phyloP scores from a whole-genome alignment of 2,113 vertebrate species.

The Geococcyx californianus region DNA sequence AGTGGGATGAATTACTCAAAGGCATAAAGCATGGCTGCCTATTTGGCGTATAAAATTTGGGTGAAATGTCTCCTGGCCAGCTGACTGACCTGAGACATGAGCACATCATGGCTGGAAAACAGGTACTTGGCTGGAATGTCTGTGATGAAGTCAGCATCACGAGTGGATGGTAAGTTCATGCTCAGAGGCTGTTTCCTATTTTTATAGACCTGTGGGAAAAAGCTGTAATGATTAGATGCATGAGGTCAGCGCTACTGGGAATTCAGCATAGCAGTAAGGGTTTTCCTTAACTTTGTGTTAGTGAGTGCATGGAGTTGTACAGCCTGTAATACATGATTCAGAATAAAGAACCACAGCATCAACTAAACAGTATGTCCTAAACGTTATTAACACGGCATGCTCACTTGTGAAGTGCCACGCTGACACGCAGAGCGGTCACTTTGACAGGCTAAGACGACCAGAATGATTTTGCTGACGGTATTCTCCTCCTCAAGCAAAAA shows the following conservation, averaged over 20 bases:
- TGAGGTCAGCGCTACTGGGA: slow-evolving; percentile 19
- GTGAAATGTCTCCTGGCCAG: slow-evolving; percentile 50
- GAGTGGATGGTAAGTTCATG: slow-evolving; percentile 52
- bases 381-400: neutral
- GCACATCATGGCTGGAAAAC: slow-evolving; percentile 56
- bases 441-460: neutral
- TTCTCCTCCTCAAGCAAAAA: neutral
- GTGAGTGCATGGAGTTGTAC: neutral
- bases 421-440: neutral
- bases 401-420: neutral
- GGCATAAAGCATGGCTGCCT: neutral
- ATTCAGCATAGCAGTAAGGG: neutral
- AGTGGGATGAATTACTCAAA: neutral
- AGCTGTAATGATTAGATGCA: slow-evolving; percentile 62
- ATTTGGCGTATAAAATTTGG: neutral
- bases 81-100: slow-evolving; percentile 71
- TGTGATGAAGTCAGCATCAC: slow-evolving; percentile 71
- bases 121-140: slow-evolving; percentile 65
- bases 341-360: slow-evolving; percentile 9
- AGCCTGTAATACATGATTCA: slow-evolving; percentile 1
- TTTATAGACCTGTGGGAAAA: slow-evolving; percentile 69
- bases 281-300: slow-evolving; percentile 27
- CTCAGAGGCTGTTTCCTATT: slow-evolving; percentile 69
- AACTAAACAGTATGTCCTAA: neutral
- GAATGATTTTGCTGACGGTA: neutral